These are phyloP conservation scores for Corythornis vintsioides DNA, from an alignment of 2,113 vertebrate genomes.

Conservation along the genomic window DNA sequence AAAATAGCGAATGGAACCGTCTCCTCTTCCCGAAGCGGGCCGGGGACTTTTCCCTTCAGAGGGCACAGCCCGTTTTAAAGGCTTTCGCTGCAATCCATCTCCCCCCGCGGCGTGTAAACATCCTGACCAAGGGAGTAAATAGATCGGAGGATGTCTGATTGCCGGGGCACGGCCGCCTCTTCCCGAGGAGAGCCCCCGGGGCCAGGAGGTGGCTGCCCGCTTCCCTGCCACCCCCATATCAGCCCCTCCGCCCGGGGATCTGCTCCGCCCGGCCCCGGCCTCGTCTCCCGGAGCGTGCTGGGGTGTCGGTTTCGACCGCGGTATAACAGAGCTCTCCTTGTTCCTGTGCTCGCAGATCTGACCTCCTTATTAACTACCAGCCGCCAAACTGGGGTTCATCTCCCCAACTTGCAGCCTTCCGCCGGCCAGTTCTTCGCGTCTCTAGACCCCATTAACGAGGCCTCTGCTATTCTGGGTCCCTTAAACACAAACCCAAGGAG, in stretches of 20 bases:
- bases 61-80: background rate
- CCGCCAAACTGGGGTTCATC: constrained; percentile 88
- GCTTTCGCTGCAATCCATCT: background rate
- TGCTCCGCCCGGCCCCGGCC: background rate
- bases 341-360: constrained; percentile 86
- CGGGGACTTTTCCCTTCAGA: background rate
- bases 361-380: constrained; percentile 91
- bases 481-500: constrained; percentile 89
- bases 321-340: constrained; percentile 71
- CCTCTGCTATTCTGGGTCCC: constrained; percentile 90
- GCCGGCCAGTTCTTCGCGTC: constrained; percentile 94
- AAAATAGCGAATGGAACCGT: background rate
- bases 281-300: background rate
- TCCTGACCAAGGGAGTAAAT: background rate
- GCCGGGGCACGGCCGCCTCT: background rate
- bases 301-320: background rate
- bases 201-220: background rate
- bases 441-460: constrained; percentile 94
- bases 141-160: background rate
- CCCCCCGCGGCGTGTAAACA: background rate
- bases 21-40: background rate
- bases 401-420: constrained; percentile 86
- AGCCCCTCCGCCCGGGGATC: background rate
- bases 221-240: background rate
- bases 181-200: background rate